Evolutionary conservation across 2,113 vertebrate species (phyloP).

Genomic region (Micromys minutus): DNA sequence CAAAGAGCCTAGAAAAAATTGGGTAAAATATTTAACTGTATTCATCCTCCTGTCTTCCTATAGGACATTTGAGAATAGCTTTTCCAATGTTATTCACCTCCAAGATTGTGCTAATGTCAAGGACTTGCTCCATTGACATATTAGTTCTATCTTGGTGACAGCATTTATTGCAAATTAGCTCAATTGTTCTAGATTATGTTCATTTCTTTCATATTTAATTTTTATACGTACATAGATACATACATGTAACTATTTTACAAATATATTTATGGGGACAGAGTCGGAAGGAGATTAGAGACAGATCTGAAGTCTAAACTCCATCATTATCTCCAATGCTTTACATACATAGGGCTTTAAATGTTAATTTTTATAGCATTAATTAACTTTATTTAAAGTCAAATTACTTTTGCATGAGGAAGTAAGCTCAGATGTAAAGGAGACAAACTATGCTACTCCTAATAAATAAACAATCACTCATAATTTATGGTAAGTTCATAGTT

Average conservation of each 20-base stretch:
- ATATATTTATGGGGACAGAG: neutral
- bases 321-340: neutral
- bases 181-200: neutral
- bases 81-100: slow-evolving; percentile 64
- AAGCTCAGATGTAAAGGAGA: neutral
- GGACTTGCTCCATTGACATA: slow-evolving; percentile 30
- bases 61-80: slow-evolving; percentile 5
- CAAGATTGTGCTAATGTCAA: slow-evolving; percentile 36
- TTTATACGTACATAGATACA: neutral
- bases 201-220: neutral
- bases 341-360: neutral
- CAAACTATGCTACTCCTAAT: neutral
- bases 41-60: neutral
- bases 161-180: neutral
- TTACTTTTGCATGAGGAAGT: neutral
- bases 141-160: slow-evolving; percentile 23
- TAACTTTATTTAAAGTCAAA: neutral
- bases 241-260: neutral
- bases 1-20: neutral
- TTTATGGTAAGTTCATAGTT: neutral
- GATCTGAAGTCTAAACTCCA: neutral
- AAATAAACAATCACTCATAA: neutral
- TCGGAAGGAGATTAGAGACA: too few species aligned
- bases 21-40: neutral
- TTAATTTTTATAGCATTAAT: neutral